A percentile compares a stretch with the other conserved stretches of the same genome.
Conservation (phyloP, 64 coral and sea anemone genomes). For the Dendronephthya gigantea region DNA sequence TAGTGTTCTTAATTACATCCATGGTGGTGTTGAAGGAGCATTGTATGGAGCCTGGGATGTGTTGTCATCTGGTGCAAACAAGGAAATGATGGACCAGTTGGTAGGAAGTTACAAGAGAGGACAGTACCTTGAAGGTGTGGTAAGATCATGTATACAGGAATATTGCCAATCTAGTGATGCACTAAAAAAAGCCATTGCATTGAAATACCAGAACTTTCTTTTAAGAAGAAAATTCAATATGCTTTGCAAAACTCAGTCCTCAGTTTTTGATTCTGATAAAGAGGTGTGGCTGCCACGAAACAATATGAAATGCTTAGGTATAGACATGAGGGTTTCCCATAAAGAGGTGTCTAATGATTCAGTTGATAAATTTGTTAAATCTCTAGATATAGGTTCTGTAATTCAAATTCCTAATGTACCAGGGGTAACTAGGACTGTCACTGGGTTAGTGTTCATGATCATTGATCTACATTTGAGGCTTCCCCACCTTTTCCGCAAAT, state of each 20-base stretch:
- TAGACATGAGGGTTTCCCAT: background rate
- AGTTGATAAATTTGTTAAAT: background rate
- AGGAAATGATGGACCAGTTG: background rate
- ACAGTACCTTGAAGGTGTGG: background rate
- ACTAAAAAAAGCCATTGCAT: background rate
- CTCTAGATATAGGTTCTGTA: background rate
- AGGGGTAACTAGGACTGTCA: background rate
- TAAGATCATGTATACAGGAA: background rate
- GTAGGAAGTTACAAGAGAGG: background rate
- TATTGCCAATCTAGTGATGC: background rate
- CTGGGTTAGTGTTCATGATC: background rate
- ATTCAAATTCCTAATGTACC: background rate
- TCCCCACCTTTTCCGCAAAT: background rate
- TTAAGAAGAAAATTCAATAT: no score
- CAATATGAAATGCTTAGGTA: background rate
- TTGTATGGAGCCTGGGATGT: background rate
- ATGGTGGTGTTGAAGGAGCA: background rate
- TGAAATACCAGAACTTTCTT: background rate
- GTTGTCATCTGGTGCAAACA: background rate
- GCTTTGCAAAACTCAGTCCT: background rate
- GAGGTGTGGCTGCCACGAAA: background rate
- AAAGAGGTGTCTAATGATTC: background rate
- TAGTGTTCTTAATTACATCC: conserved; percentile 22
- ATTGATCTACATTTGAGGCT: background rate
- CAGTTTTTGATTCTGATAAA: background rate